Conservation (phyloP, 2,888 invertebrate genomes). For the Trypoxylon attenuatum region DNA sequence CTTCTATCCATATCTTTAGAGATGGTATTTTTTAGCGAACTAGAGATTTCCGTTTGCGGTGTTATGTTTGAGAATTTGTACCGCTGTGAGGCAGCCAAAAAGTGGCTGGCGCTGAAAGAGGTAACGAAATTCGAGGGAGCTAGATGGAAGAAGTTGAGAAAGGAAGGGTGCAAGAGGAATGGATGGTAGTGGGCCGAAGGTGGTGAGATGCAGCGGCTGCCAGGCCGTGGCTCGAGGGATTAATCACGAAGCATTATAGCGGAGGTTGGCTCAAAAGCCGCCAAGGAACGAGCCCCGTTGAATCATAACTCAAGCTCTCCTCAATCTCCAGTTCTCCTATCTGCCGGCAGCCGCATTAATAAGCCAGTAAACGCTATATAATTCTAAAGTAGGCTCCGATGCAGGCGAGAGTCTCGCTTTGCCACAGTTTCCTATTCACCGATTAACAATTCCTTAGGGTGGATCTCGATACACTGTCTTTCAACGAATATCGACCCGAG, state of each 20-base stretch:
- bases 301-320: slow-evolving; percentile 64
- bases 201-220: slow-evolving; percentile 55
- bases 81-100: too few relatives aligned
- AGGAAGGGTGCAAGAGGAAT: not conserved
- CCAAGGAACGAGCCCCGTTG: slow-evolving; percentile 52
- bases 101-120: slow-evolving; percentile 19
- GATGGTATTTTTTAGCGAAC: too few relatives aligned
- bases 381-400: slow-evolving; percentile 51
- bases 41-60: too few relatives aligned
- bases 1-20: too few relatives aligned
- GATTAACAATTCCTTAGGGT: too few relatives aligned
- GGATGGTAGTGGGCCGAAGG: slow-evolving; percentile 42
- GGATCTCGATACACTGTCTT: too few relatives aligned
- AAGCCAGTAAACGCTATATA: slow-evolving; percentile 65
- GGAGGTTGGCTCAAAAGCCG: slow-evolving; percentile 67
- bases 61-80: too few relatives aligned
- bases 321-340: slow-evolving; percentile 55
- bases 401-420: slow-evolving; percentile 31
- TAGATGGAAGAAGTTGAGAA: not conserved
- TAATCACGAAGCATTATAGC: slow-evolving; percentile 71
- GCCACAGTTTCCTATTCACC: too few relatives aligned
- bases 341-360: slow-evolving; percentile 66
- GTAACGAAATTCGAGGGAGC: not conserved
- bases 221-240: slow-evolving; percentile 64
- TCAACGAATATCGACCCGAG: too few relatives aligned